Percentiles rank a stretch among this genome's conserved stretches.
phyloP scores from a whole-genome alignment of 2,113 vertebrate species.

The Recurvirostra avosetta region DNA sequence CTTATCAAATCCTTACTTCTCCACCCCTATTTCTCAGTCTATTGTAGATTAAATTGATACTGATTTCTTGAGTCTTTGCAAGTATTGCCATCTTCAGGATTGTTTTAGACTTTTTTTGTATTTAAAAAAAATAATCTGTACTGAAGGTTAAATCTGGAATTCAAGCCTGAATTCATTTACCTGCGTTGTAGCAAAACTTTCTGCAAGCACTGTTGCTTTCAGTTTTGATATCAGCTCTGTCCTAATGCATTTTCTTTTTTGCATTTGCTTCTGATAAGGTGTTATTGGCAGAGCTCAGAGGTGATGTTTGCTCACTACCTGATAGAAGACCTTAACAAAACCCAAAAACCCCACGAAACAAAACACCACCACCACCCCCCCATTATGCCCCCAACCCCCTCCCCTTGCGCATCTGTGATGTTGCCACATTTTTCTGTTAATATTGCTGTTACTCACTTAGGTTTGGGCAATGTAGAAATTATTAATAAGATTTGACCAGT shows the following conservation, averaged over 20 bases:
- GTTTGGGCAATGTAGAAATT: neutral
- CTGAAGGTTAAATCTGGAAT: neutral
- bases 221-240: neutral
- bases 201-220: neutral
- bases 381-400: accelerated
- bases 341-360: neutral
- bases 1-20: neutral
- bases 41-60: neutral
- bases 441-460: neutral
- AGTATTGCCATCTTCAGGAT: neutral
- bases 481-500: neutral
- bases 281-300: neutral
- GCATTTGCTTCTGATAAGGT: neutral
- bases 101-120: neutral
- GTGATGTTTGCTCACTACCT: neutral
- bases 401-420: too few species aligned
- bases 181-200: neutral
- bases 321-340: neutral
- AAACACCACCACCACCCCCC: neutral
- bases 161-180: neutral
- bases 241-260: neutral
- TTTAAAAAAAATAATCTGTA: neutral
- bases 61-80: neutral
- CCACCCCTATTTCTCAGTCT: neutral
- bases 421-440: neutral